Evolutionary conservation across 2,797 vertebrate species (phyloP), one percentile per base, ranked within the genome.

Genomic region (Erithacus rubecula): DNA sequence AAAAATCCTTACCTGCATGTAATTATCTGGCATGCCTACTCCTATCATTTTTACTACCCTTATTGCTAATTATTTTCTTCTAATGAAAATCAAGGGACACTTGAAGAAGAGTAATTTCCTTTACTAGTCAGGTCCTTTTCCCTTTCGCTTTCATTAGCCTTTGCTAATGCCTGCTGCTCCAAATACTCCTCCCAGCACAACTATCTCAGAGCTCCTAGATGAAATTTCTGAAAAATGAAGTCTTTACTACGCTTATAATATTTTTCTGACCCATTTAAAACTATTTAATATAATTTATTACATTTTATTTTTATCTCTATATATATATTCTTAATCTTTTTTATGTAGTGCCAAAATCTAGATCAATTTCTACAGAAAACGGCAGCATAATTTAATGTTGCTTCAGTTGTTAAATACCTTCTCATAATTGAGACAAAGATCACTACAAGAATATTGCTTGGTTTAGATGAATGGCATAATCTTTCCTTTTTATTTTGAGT

Each of bases 71-170:
- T 83, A 80, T 83, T 69, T 83, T 78, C 30, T 63, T 68, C 30
- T 53, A 88, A 84, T 23, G 6, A 83, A 95, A 86, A 96, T 63
- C 87, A 86, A 83, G 58, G 26, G 72, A 75, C 29, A 78, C 36
- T 75, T 90, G 53, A 94, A 75, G 69, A 94, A 92, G 65, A 92
- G 65, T 52, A 5, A 70, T 82, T 93, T 68, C 39, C 24, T 72
- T 81, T 68, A 58, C 49, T 53, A 78, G 46, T 58, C 60, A 72
- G 29, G 32, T 88, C 15, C 27, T 86, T 91, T 86, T 77, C 23
- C 65, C 49, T 56, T 84, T 85, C 21, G 20, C 5, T 87, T 88
- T 62, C 49, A 56, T 75, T 78, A 87, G 43, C 22, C 34, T n/a
- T 79, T 1, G 0, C 47, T 88, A 68, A 74, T 36, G 46, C 16